Evolutionary conservation across 2,797 vertebrate genomes (phyloP), one percentile per base, ranked within the genome.

Genomic region (Todus mexicanus): DNA sequence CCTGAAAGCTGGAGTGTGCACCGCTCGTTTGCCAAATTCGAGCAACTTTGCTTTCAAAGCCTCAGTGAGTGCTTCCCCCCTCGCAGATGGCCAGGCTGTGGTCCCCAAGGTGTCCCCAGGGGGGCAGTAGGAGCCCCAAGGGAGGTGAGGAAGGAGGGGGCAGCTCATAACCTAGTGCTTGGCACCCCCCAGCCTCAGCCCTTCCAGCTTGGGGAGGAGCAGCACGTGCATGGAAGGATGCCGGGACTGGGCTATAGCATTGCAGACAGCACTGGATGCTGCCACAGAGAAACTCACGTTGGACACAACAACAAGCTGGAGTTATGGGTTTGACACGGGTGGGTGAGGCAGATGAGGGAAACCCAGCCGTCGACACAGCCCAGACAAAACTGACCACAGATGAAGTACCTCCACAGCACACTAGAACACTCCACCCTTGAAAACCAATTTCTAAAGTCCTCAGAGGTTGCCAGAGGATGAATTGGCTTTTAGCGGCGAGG

Each of bases 361-460:
- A 33, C 43, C 33, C 4, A 0, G 45, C 81, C 64, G 60, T 6
- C 1, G 2, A 19, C 54, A 27, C 61, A 50, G 43, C 65, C 35
- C 1, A 0, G 57, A 25, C 0, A 2, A 40, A 45, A 61, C 42
- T 3, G 2, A 25, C 48, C 1, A 0, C 40, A 15, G 3, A 0
- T 0, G 23, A 69, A 38, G n/a, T 12, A 6, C 50, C 56, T n/a
- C 33, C 1, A 0, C 63, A 3, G 9, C 37, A 26, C 60, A 77
- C 26, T 35, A 11, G 38, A 64, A 53, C 1, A 0, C 75, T 21
- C 22, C 10, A 1, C 9, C 56, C 43, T 51, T 71, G 35, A 45
- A 80, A 89, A 18, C 11, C 27, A 7, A 47, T 91, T 86, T 78
- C 79, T 29, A 16, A 27, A 59, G 1, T 14, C 27, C 66, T 71